These are phyloP conservation scores for Aspidiotus destructor DNA, from an alignment of 2,888 invertebrate species.

Conservation along the genomic window DNA sequence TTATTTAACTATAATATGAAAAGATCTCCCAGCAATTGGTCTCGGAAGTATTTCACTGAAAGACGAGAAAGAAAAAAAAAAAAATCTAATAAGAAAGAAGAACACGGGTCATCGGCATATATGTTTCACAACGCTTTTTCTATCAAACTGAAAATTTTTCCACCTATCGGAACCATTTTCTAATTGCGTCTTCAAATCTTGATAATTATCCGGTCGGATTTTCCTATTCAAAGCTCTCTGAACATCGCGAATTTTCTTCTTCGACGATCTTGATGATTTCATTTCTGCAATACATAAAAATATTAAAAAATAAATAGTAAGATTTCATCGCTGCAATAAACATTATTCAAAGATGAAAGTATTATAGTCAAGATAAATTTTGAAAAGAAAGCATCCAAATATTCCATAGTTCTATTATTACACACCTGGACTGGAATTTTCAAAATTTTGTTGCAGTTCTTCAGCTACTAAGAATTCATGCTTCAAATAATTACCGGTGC, in stretches of 20 bases:
- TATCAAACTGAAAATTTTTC: conserved; percentile 25
- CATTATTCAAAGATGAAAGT: no score
- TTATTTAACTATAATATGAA: no score
- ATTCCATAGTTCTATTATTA: no score
- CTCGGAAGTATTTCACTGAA: no score
- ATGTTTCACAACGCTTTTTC: conserved; percentile 13
- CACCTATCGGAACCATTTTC: conserved; percentile 12
- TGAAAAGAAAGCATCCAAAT: no score
- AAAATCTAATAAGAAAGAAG: no score
- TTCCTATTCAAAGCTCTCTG: conserved; percentile 17
- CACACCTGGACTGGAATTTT: background rate
- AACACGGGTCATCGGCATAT: background rate
- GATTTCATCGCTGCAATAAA: background rate
- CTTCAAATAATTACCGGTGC: background rate
- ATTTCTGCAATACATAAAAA: background rate
- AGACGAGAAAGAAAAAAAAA: no score
- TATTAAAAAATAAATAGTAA: background rate
- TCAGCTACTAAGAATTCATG: conserved; percentile 10
- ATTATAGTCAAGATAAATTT: no score
- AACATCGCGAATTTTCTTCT: conserved; percentile 16
- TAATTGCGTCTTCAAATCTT: conserved; percentile 14
- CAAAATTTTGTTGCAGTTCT: conserved; percentile 17
- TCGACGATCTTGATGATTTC: conserved; percentile 7
- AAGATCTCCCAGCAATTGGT: no score
- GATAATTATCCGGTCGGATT: conserved; percentile 14